Evolutionary conservation across 2,797 vertebrate genomes (phyloP).

Genomic region (Alosa sapidissima): DNA sequence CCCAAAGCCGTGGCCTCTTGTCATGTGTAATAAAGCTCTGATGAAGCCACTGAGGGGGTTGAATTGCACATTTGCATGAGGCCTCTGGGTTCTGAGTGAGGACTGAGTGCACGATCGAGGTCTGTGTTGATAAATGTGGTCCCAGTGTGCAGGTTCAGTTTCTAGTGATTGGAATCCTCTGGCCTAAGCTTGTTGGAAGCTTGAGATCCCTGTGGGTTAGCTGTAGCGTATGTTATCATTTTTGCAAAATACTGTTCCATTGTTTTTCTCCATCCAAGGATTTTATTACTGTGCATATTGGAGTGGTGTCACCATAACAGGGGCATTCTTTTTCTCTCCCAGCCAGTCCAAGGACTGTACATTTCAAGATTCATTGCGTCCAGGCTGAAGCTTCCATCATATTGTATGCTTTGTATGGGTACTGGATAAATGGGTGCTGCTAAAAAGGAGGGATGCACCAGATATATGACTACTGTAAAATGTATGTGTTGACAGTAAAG

Average conservation of each 20-base stretch:
- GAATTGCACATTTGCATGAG: constrained; percentile 6
- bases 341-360: neutral
- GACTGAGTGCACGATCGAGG: neutral
- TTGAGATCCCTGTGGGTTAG: neutral
- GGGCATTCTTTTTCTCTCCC: neutral
- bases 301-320: neutral
- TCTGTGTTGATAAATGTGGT: neutral
- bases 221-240: neutral
- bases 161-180: neutral
- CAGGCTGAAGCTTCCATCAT: neutral
- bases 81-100: neutral
- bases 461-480: neutral
- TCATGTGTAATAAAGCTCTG: constrained; percentile 2
- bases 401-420: neutral
- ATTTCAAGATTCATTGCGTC: neutral
- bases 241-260: neutral
- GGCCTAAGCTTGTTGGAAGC: neutral
- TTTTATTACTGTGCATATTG: neutral
- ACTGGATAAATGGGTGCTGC: neutral
- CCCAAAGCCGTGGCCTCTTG: neutral
- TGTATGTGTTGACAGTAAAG: neutral
- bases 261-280: neutral
- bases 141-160: neutral
- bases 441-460: neutral
- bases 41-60: neutral